These are phyloP conservation scores for Caranx melampygus DNA, from an alignment of 2,113 vertebrate species.

Conservation along the genomic window DNA sequence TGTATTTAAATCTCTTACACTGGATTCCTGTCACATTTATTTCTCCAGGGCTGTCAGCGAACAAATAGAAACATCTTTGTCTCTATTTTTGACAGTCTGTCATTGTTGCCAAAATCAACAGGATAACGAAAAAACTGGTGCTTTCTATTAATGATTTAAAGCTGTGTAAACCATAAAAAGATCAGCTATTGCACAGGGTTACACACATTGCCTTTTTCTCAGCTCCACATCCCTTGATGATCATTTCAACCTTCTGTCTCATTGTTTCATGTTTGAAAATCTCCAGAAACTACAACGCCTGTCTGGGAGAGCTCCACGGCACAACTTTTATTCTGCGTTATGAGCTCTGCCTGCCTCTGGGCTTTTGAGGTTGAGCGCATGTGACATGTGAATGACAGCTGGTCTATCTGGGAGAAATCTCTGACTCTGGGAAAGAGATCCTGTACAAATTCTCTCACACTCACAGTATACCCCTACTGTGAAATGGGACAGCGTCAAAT, in stretches of 20 bases:
- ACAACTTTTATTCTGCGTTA: background rate
- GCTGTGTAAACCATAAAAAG: background rate
- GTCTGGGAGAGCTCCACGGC: constrained; percentile 7
- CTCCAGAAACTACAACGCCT: constrained; percentile 15
- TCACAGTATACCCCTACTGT: background rate
- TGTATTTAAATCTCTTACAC: background rate
- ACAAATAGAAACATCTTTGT: background rate
- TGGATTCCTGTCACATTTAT: background rate
- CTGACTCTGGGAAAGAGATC: constrained; percentile 15
- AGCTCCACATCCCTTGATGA: background rate
- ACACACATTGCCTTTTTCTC: constrained; percentile 17
- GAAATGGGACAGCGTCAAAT: background rate
- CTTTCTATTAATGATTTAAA: background rate
- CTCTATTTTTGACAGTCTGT: background rate
- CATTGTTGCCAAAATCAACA: background rate
- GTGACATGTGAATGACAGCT: constrained; percentile 55
- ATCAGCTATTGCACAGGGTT: background rate
- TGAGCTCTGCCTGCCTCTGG: constrained; percentile 22
- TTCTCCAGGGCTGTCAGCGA: background rate
- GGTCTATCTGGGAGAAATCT: constrained; percentile 30
- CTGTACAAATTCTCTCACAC: constrained; percentile 14
- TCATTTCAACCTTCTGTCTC: constrained; percentile 4
- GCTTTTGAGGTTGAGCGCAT: constrained; percentile 42
- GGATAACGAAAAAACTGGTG: background rate
- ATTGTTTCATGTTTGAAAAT: background rate